Base-by-base conservation (phyloP, 2,113 vertebrate genomes). In the Butastur rufipennis region DNA sequence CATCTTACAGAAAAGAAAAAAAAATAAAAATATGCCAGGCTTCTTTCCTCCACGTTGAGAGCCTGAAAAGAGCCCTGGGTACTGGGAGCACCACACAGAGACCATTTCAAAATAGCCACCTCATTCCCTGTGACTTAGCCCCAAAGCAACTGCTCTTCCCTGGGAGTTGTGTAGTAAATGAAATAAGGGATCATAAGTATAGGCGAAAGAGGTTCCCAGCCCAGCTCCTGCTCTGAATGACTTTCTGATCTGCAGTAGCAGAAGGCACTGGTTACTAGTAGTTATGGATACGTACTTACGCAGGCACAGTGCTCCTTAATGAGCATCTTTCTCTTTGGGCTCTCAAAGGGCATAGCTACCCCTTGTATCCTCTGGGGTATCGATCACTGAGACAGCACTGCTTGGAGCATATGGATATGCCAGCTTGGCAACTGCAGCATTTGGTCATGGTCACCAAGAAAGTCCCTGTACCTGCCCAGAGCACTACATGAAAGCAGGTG, bases 321-420 rank as follows among this genome's bases (percentile, higher is more conserved):
- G 5, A 89, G 17, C 29, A 34, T 50, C 40, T 71, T 88, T 61
- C 29, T 36, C 34, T 47, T 5, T 14, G 50, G 19, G 53, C 9
- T 93, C 55, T 89, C 86, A 50, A 59, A 75, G 25, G 31, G 14
- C 47, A 26, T 9, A 48, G 19, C n/a, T 59, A n/a, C 29, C 34
- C 13, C n/a, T 61, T 32, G 56, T 10, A 61, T 18, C 16, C 23
- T 71, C 56, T n/a, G 34, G 13, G 20, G 15, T 29, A 40, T 17
- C 2, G 1, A 6, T 61, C 61, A 56, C 73, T 27, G 42, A 38
- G 42, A 43, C 11, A 55, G 18, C 43, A 34, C 34, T 81, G 59
- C n/a, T 34, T 34, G 43, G 19, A 1, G 2, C 22, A 3, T 8
- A 8, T 0, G 4, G 55, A 53, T 27, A 34, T 40, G 12, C 32